These are phyloP conservation scores for Machimus rusticus DNA, from an alignment of 2,888 invertebrate genomes.

Conservation along the genomic window DNA sequence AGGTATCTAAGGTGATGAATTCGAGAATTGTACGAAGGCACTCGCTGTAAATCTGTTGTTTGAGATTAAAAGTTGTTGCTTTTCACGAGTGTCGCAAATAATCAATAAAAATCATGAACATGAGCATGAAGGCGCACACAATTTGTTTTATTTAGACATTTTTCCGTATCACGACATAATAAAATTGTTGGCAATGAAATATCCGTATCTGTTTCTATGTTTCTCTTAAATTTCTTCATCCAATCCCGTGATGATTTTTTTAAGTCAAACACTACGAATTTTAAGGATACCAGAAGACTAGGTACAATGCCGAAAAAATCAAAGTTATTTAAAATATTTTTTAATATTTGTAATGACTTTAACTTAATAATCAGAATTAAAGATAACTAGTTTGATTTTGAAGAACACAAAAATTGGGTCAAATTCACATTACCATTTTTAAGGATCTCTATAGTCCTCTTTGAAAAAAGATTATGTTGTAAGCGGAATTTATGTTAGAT, in stretches of 20 bases:
- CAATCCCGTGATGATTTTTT: background rate
- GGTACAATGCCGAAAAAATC: no score
- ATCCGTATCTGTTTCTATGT: background rate
- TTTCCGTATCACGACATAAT: background rate
- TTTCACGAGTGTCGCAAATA: background rate
- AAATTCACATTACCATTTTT: no score
- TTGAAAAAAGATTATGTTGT: no score
- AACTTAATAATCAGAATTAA: no score
- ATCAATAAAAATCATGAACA: background rate
- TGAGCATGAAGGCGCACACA: background rate
- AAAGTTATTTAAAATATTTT: no score
- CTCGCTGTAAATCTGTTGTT: background rate
- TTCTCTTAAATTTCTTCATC: background rate
- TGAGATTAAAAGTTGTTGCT: background rate
- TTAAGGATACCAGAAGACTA: background rate
- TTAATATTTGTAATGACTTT: no score
- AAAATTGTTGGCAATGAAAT: background rate
- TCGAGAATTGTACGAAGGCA: background rate
- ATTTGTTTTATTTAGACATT: background rate
- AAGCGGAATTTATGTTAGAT: no score
- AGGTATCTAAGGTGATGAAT: background rate
- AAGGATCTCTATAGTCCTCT: no score
- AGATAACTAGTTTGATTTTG: no score
- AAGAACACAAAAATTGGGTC: no score
- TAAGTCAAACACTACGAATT: background rate